Conservation (phyloP, 1,140 invertebrate genomes). For the Arion vulgaris region DNA sequence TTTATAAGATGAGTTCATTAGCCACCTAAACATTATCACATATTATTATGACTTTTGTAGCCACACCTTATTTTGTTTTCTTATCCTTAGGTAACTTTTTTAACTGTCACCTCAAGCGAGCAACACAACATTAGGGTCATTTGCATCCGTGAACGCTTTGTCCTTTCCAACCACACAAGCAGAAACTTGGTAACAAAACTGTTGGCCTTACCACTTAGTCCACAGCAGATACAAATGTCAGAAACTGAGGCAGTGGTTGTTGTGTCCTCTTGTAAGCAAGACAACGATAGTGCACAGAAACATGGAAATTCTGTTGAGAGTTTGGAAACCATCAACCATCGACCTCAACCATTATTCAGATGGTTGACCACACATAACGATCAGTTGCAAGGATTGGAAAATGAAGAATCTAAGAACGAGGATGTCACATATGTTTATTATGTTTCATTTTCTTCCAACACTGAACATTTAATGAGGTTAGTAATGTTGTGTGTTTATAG, state of each 20-base stretch:
- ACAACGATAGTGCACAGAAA: not conserved
- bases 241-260: not conserved
- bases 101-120: constrained; percentile 59
- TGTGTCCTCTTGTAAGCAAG: not conserved
- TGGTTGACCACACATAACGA: not conserved
- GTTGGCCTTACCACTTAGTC: constrained; percentile 43
- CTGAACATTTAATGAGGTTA: not conserved
- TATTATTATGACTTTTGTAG: too few species aligned
- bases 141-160: constrained; percentile 59
- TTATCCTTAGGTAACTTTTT: constrained; percentile 56
- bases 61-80: too few species aligned
- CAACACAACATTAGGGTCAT: constrained; percentile 58
- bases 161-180: constrained; percentile 50
- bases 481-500: too few species aligned
- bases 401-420: not conserved
- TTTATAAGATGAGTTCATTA: too few species aligned
- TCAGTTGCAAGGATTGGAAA: not conserved
- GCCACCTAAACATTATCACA: too few species aligned
- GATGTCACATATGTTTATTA: constrained; percentile 29
- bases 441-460: not conserved
- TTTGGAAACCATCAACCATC: not conserved
- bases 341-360: not conserved
- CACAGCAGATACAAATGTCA: constrained; percentile 32
- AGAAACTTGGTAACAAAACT: constrained; percentile 32
- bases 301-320: not conserved